These are phyloP conservation scores for Smutsia temminckii DNA, from an alignment of 2,797 vertebrate species.

Conservation along the genomic window DNA sequence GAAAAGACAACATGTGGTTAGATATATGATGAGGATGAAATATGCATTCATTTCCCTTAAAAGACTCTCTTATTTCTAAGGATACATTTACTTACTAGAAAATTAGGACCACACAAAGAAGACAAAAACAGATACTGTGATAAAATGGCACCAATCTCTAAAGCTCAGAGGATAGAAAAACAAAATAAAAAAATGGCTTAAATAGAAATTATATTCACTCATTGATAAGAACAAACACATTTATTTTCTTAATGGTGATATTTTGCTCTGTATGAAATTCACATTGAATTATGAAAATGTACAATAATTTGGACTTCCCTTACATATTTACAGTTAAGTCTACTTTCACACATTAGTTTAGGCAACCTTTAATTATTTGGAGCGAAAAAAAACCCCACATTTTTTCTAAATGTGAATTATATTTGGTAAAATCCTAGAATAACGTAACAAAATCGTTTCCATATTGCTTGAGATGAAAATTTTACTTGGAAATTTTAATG, in stretches of 20 bases:
- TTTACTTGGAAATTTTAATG: constrained; percentile 74
- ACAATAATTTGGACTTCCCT: constrained; percentile 82
- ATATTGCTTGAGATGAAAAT: constrained; percentile 73
- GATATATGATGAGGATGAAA: background rate
- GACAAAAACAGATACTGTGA: constrained; percentile 22
- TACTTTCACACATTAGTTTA: constrained; percentile 78
- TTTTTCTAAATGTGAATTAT: constrained; percentile 79
- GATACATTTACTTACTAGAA: background rate
- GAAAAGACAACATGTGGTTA: background rate
- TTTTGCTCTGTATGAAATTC: constrained; percentile 83
- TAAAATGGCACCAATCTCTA: background rate
- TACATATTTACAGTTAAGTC: constrained; percentile 81
- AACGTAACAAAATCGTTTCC: constrained; percentile 77
- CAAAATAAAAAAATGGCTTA: constrained; percentile 63
- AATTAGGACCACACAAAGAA: background rate
- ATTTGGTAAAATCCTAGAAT: constrained; percentile 79
- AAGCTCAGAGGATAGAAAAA: constrained; percentile 42
- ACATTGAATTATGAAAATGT: constrained; percentile 84
- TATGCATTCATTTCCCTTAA: background rate
- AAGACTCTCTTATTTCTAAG: background rate
- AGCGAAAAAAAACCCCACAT: constrained; percentile 68
- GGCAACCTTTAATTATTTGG: constrained; percentile 82
- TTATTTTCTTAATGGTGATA: constrained; percentile 85
- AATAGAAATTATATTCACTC: constrained; percentile 80
- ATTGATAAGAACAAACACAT: constrained; percentile 83